Evolutionary conservation across 2,113 vertebrate species (phyloP).

Genomic region (Limnothrissa miodon): DNA sequence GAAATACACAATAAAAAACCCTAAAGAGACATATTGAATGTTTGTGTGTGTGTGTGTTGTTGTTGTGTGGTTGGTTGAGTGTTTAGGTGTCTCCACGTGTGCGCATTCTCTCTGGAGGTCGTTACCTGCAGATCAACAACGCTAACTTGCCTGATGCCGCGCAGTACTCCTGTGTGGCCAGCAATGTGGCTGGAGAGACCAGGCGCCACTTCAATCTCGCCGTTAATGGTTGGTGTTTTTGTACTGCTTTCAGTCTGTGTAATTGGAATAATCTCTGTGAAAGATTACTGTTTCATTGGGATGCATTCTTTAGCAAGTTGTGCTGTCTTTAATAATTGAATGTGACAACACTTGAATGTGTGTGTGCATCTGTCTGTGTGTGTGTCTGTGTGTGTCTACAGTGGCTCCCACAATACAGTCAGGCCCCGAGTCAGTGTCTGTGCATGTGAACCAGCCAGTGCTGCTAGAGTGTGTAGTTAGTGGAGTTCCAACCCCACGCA

Average conservation of each 20-base stretch:
- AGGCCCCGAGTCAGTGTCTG: slow-evolving; percentile 66
- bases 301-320: too few species aligned
- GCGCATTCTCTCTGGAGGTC: slow-evolving; percentile 83
- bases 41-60: not conserved
- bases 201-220: slow-evolving; percentile 82
- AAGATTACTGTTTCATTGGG: too few species aligned
- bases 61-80: not conserved
- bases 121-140: slow-evolving; percentile 93
- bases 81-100: slow-evolving; percentile 80
- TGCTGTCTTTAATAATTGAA: not conserved
- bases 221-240: slow-evolving; percentile 78
- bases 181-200: slow-evolving; percentile 86
- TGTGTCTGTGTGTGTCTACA: slow-evolving; percentile 51
- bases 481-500: slow-evolving; percentile 82
- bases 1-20: too few species aligned
- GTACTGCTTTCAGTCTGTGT: not conserved
- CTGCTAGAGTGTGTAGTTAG: slow-evolving; percentile 80
- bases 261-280: too few species aligned
- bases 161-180: slow-evolving; percentile 87
- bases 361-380: slow-evolving; percentile 3
- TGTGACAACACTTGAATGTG: not conserved
- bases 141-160: slow-evolving; percentile 81
- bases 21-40: too few species aligned
- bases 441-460: slow-evolving; percentile 69
- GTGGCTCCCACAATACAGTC: slow-evolving; percentile 83